Percentiles rank a stretch among this genome's conserved stretches.
These are phyloP conservation scores for Pseudoatta argentina DNA, from an alignment of 1,140 invertebrate genomes.

Conservation along the genomic window DNA sequence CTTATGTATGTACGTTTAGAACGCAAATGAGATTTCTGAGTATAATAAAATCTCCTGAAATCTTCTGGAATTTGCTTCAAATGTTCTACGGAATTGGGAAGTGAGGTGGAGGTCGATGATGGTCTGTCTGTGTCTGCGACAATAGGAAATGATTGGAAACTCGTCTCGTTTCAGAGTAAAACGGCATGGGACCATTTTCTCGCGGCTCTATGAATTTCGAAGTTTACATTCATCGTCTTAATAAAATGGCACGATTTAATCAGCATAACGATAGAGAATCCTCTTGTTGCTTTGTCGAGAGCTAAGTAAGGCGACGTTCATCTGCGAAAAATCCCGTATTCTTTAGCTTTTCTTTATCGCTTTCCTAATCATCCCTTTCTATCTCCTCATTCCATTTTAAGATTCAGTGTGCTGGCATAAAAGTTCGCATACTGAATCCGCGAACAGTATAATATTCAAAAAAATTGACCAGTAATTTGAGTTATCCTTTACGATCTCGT, in stretches of 20 bases:
- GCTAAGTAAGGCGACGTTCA: conserved; percentile 48
- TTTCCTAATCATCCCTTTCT: conserved; percentile 2
- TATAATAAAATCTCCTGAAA: conserved; percentile 30
- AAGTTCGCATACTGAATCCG: conserved; percentile 68
- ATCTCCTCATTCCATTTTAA: conserved; percentile 42
- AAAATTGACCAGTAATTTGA: conserved; percentile 23
- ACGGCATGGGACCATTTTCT: conserved; percentile 5
- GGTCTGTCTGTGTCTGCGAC: background rate
- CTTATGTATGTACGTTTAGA: background rate
- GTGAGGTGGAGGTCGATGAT: conserved; percentile 13
- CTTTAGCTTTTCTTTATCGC: background rate
- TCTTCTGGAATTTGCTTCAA: conserved; percentile 25
- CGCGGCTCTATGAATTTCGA: conserved; percentile 18
- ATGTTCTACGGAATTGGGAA: conserved; percentile 15
- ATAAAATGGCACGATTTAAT: conserved; percentile 62
- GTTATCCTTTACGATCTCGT: background rate
- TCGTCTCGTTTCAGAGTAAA: background rate
- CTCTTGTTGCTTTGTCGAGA: conserved; percentile 8
- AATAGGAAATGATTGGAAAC: conserved; percentile 50
- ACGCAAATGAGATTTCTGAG: conserved; percentile 28
- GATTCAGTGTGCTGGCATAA: conserved; percentile 44
- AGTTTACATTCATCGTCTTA: conserved; percentile 50
- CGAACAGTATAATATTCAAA: conserved; percentile 73
- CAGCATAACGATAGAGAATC: conserved; percentile 36
- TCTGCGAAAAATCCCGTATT: conserved; percentile 40